Base-by-base conservation (phyloP, 2,888 invertebrate species). In the Chloroclysta siterata region DNA sequence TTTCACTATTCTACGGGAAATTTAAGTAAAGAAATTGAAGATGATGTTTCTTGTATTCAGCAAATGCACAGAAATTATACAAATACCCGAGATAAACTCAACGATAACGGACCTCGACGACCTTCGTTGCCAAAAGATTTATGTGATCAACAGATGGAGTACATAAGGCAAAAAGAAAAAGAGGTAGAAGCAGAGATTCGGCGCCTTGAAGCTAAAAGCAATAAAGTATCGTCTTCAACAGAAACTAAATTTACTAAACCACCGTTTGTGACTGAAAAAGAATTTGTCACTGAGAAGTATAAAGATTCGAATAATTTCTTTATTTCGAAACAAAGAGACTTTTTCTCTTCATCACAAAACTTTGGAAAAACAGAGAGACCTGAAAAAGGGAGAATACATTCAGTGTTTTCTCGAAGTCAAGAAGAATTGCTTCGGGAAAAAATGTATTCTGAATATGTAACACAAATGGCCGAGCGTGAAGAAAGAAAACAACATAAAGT, bases 401-500 rank as follows among this genome's bases (percentile, higher is more conserved):
- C 87, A 48, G 72, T 84, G 63, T 89, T 95, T 46, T 94, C 93
- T 10, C 94, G 95, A 8, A 95, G 95, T 53, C 96, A 97, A 82
- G 95, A 95, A 68, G 96, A 97, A 83, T 91, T 94, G 47, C 95
- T 96, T 74, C 94, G 97, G 7, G 95, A 96, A 71, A 95, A 95
- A 85, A 97, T 97, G 97, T 97, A 96, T 86, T 94, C 96, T 73
- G 97, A 97, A 83, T 97, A 97, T 88, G 94, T 97, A 80, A 93
- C 94, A 78, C 96, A 97, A 87, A 95, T 97, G 76, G 95, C 96
- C 5, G 96, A 96, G 81, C 94, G 97, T 11, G 95, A 96, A 75
- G 96, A 97, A 78, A 93, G 97, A 50, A 96, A 96, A 73, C 94
- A 96, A 66, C 95, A 96, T 58, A 97, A 96, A 88, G 94, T 97